Percentiles rank a stretch among this genome's conserved stretches.
Conservation (phyloP, 2,797 vertebrate species). For the Valencia hispanica region DNA sequence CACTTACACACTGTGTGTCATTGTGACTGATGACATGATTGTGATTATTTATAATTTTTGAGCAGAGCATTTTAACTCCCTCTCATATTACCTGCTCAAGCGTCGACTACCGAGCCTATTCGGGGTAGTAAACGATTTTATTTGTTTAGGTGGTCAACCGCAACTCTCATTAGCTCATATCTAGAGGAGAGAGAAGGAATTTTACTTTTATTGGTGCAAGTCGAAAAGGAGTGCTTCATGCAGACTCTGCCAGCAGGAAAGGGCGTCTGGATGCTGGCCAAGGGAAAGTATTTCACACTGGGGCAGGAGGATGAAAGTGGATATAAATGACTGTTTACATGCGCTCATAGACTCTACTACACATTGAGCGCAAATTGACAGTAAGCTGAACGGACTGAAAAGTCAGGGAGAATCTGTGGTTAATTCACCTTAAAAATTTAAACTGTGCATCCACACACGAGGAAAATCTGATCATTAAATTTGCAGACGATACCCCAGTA, state of each 20-base stretch:
- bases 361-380: conserved; percentile 21
- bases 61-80: conserved; percentile 28
- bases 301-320: conserved; percentile 38
- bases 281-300: conserved; percentile 50
- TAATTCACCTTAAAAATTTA: conserved; percentile 23
- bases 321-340: conserved; percentile 43
- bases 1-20: conserved; percentile 17
- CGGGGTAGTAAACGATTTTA: conserved; percentile 41
- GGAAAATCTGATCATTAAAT: neutral
- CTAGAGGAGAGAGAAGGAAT: conserved; percentile 45
- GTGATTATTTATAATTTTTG: conserved; percentile 13
- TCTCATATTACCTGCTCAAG: conserved; percentile 20
- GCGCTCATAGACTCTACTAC: conserved; percentile 15
- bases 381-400: conserved; percentile 34
- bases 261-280: conserved; percentile 55
- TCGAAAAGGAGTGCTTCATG: conserved; percentile 43
- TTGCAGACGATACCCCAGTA: neutral
- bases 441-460: neutral
- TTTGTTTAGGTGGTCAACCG: conserved; percentile 57
- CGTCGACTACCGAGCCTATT: conserved; percentile 28
- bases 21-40: conserved; percentile 7
- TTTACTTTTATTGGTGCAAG: conserved; percentile 54
- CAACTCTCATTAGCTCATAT: conserved; percentile 60
- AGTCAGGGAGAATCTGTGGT: conserved; percentile 26
- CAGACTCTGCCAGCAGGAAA: conserved; percentile 46